phyloP scores from a whole-genome alignment of 2,888 invertebrate species.

The Nemoura dubitans region DNA sequence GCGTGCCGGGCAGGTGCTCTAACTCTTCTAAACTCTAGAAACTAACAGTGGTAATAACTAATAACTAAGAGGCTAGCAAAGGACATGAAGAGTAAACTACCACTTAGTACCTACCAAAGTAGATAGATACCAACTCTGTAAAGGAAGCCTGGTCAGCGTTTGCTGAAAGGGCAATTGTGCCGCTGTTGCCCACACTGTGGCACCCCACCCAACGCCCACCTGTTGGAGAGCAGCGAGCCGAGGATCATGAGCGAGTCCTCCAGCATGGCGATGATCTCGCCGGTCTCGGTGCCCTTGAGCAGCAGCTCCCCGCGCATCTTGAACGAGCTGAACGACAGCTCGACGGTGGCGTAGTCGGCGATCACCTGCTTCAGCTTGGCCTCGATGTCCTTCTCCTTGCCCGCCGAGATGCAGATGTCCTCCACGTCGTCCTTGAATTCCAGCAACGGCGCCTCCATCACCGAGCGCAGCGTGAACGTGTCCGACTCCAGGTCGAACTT shows the following conservation, averaged over 20 bases:
- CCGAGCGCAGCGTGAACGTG: constrained; percentile 79
- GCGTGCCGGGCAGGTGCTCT: too few species aligned
- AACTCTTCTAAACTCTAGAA: too few species aligned
- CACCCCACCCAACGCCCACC: too few species aligned
- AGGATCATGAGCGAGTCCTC: constrained; percentile 90
- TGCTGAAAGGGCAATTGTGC: too few species aligned
- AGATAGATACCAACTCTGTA: too few species aligned
- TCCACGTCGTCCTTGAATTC: constrained; percentile 88
- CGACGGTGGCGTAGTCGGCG: constrained; percentile 80
- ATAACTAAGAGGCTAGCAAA: too few species aligned
- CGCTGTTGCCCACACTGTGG: too few species aligned
- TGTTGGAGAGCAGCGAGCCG: constrained; percentile 84
- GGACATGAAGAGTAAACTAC: too few species aligned
- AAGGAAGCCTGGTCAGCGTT: too few species aligned
- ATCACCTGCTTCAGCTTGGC: constrained; percentile 84
- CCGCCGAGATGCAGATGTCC: constrained; percentile 90
- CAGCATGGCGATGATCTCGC: constrained; percentile 78
- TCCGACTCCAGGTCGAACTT: constrained; percentile 82
- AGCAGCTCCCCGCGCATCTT: constrained; percentile 85
- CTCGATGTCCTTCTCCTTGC: constrained; percentile 91
- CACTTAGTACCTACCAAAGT: too few species aligned
- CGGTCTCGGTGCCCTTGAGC: constrained; percentile 77
- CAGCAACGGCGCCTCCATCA: constrained; percentile 86
- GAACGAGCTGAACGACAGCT: constrained; percentile 76
- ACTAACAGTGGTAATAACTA: too few species aligned